These are phyloP conservation scores for Pristionchus maxplancki DNA, from an alignment of 2,888 invertebrate species.

Conservation along the genomic window DNA sequence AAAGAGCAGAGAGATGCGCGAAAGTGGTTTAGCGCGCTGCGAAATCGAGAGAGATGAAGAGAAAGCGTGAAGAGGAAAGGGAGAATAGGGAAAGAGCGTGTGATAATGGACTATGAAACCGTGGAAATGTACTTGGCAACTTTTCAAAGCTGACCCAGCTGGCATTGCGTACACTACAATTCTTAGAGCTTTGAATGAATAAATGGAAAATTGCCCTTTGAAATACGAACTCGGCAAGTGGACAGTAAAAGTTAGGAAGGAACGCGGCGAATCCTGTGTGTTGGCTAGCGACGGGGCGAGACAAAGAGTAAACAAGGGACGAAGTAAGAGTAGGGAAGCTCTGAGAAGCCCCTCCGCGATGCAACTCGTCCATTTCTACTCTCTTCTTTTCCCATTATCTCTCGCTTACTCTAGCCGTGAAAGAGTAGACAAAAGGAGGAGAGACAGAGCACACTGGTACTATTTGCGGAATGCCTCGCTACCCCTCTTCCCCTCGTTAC, in stretches of 20 bases:
- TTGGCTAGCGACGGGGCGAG: background rate
- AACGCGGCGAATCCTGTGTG: background rate
- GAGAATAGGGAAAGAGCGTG: background rate
- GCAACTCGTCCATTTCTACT: background rate
- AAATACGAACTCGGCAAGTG: background rate
- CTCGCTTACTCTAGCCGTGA: background rate
- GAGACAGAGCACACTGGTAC: background rate
- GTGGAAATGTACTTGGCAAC: no score
- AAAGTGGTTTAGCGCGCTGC: constrained; percentile 17
- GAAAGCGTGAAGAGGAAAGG: background rate
- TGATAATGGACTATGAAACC: background rate
- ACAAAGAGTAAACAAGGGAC: constrained; percentile 6
- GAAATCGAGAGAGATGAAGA: background rate
- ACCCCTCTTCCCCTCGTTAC: background rate
- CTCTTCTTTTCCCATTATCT: background rate
- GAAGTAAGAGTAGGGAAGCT: background rate
- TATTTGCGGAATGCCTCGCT: constrained; percentile 37
- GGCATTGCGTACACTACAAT: no score
- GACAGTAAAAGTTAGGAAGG: background rate
- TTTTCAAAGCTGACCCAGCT: no score
- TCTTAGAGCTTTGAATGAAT: no score
- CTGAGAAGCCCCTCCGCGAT: constrained; percentile 14
- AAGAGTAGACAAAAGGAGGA: background rate
- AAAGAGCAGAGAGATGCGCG: background rate
- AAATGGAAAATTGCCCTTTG: no score